Percentiles rank a stretch among this genome's conserved stretches.
Conservation (phyloP, 2,888 invertebrate species). For the Marasmarcha lunaedactyla region DNA sequence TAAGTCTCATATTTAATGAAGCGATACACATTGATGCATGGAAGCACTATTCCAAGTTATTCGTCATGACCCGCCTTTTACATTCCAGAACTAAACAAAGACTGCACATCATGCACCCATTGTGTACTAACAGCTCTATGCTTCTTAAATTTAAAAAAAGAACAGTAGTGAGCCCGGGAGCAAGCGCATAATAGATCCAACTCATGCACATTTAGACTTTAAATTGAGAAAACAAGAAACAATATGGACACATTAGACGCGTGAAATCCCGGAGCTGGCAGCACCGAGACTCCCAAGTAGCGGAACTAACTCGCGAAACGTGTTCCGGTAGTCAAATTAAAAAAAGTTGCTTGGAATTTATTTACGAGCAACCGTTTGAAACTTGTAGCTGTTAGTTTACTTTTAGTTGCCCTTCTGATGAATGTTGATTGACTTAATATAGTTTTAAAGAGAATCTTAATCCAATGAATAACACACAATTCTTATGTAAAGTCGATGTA, state of each 20-base stretch:
- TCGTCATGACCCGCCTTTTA: too few relatives aligned
- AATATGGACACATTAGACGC: slow-evolving; percentile 33
- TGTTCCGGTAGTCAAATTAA: neutral
- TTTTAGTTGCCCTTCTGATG: too few relatives aligned
- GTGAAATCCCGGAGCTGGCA: slow-evolving; percentile 42
- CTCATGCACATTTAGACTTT: slow-evolving; percentile 26
- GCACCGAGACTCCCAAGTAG: slow-evolving; percentile 48
- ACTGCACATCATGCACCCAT: slow-evolving; percentile 12
- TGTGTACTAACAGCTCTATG: slow-evolving; percentile 25
- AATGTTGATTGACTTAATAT: too few relatives aligned
- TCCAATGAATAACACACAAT: too few relatives aligned
- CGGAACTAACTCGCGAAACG: slow-evolving; percentile 5
- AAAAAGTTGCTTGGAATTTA: neutral
- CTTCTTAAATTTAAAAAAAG: slow-evolving; percentile 22
- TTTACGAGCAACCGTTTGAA: too few relatives aligned
- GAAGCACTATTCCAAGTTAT: too few relatives aligned
- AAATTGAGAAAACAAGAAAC: slow-evolving; percentile 28
- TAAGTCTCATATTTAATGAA: too few relatives aligned
- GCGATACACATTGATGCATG: too few relatives aligned
- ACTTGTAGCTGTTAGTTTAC: too few relatives aligned
- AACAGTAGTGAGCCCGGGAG: slow-evolving; percentile 27
- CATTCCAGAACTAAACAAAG: slow-evolving; percentile 13
- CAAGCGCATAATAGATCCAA: slow-evolving; percentile 29
- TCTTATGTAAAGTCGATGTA: too few relatives aligned
- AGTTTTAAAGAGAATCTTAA: too few relatives aligned